A percentile compares a stretch with the other conserved stretches of the same genome.
Conservation (phyloP, 2,888 invertebrate species). For the Leuctra nigra region DNA sequence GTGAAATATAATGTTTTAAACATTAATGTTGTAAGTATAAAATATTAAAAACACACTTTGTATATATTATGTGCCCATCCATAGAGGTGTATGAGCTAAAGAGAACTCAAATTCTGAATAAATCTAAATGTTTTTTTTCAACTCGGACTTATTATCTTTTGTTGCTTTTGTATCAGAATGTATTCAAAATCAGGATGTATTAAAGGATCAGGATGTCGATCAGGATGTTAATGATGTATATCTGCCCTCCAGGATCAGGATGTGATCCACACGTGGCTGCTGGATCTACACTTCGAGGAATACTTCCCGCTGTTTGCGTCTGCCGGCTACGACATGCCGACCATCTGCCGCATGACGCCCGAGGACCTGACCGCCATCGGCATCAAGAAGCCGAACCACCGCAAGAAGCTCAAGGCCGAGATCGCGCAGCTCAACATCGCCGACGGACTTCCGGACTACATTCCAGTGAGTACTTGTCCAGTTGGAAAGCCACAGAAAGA, state of each 20-base stretch:
- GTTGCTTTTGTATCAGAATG: too few species aligned
- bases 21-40: too few species aligned
- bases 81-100: too few species aligned
- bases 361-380: slow-evolving; percentile 67
- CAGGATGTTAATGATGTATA: background rate
- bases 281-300: slow-evolving; percentile 90
- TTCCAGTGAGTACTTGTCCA: slow-evolving; percentile 77
- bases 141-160: too few species aligned
- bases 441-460: slow-evolving; percentile 91
- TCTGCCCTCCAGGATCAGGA: slow-evolving; percentile 68
- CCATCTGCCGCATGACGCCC: slow-evolving; percentile 98
- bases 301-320: slow-evolving; percentile 89
- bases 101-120: too few species aligned
- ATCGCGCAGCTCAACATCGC: slow-evolving; percentile 90
- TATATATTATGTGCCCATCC: too few species aligned
- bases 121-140: too few species aligned
- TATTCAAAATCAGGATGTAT: too few species aligned
- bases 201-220: too few species aligned
- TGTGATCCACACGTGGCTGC: slow-evolving; percentile 90
- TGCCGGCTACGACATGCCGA: slow-evolving; percentile 96
- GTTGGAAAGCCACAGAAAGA: too few species aligned
- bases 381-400: slow-evolving; percentile 95
- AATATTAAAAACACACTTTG: too few species aligned
- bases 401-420: slow-evolving; percentile 93
- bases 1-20: too few species aligned